These are phyloP conservation scores for Tribolium freemani DNA, from an alignment of 2,888 invertebrate species.

Conservation along the genomic window DNA sequence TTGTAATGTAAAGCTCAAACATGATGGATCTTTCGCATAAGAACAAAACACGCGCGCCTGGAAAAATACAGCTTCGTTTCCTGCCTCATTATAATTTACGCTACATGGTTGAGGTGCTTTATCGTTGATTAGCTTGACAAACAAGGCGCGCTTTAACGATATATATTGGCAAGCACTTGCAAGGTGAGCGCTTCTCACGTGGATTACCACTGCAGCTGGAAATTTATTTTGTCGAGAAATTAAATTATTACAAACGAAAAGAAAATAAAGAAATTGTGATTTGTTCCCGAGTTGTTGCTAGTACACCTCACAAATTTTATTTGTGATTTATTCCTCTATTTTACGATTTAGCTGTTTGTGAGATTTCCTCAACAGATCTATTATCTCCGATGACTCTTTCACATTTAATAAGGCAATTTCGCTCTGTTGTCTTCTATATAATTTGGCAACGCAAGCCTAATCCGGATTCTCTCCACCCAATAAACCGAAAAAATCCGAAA, in stretches of 20 bases:
- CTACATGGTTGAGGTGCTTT: conserved; percentile 1
- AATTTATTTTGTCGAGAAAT: background rate
- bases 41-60: background rate
- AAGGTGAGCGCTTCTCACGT: conserved; percentile 10
- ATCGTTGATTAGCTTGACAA: conserved; percentile 20
- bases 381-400: background rate
- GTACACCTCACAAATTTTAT: background rate
- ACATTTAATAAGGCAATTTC: background rate
- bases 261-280: background rate
- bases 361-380: background rate
- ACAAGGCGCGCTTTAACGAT: background rate
- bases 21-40: conserved; percentile 10
- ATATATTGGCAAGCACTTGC: conserved; percentile 7
- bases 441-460: background rate
- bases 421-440: background rate
- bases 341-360: background rate
- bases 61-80: background rate
- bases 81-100: background rate
- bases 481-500: conserved; percentile 28
- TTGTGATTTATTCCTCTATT: background rate
- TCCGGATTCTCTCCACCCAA: conserved; percentile 13
- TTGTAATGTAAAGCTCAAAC: conserved; percentile 20
- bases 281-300: background rate
- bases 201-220: background rate
- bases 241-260: background rate